Base-by-base conservation (phyloP, 1,140 invertebrate genomes). In the Campoletis sonorensis region DNA sequence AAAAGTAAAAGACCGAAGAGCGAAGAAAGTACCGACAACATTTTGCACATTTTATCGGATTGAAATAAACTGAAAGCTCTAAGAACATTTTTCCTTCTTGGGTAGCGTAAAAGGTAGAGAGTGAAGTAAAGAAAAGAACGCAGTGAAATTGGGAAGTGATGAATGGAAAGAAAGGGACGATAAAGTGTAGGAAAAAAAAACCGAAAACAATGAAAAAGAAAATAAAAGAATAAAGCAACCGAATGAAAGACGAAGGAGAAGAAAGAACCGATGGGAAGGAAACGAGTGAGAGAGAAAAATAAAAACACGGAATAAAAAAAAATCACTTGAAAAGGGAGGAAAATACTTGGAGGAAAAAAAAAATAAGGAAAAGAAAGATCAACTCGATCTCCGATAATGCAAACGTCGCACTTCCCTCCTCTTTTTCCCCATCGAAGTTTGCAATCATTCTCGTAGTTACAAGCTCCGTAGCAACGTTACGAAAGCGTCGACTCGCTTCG, bases 11-110 rank as follows among this genome's bases (percentile, higher is more conserved):
- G n/a, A 75, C 21, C 7, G 18, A 71, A n/a, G 27, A n/a, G 33
- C 15, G 68, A 75, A 75, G 23, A 49, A 15, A 26, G 70, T 18
- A 10, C 33, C 40, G 30, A n/a, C 4, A 23, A 23, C 23, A 33
- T 27, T 72, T 72, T 10, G 70, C n/a, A 5, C 72, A 51, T 54
- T 75, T 51, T 75, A 75, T 75, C 49, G 49, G 72, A 75, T 54
- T 23, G 11, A 75, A 10, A 18, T 21, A 33, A 70, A 16, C 23
- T n/a, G 45, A 75, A 15, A 75, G 72, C 45, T 30, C 11, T 2
- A 13, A 27, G 30, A 15, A 16, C n/a, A 13, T 70, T 70, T 70
- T 27, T 18, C 26, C 2, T 16, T 33, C 30, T 15, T 27, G 4
- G 2, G 30, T 33, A 33, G 37, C 15, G 61, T 70, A 33, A 70